Evolutionary conservation across 2,888 invertebrate species (phyloP).

Genomic region (Venustoraphidia nigricollis): DNA sequence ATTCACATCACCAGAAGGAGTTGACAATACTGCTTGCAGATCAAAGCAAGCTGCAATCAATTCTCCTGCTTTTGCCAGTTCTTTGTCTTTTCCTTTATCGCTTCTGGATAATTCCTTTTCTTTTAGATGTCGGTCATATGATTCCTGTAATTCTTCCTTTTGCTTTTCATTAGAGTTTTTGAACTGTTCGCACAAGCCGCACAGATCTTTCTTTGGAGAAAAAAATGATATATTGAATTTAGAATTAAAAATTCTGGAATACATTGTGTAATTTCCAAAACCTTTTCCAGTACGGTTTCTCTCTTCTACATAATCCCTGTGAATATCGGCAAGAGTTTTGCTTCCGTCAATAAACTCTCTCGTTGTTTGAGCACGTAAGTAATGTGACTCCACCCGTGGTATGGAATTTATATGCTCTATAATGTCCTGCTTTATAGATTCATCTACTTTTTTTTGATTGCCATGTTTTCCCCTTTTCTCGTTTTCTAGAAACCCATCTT

Average conservation of each 20-base stretch:
- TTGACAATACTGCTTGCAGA: slow-evolving; percentile 14
- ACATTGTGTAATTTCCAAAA: neutral
- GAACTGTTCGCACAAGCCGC: neutral
- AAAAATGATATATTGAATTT: neutral
- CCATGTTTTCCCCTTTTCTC: slow-evolving; percentile 10
- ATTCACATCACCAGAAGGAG: slow-evolving; percentile 13
- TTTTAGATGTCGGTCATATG: slow-evolving; percentile 11
- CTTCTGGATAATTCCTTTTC: slow-evolving; percentile 12
- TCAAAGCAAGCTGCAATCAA: slow-evolving; percentile 13
- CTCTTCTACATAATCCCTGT: neutral
- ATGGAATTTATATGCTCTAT: slow-evolving; percentile 10
- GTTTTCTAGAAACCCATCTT: slow-evolving; percentile 1
- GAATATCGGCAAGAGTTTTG: neutral
- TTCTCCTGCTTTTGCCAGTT: slow-evolving; percentile 1
- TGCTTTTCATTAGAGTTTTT: neutral
- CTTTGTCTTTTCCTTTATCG: slow-evolving; percentile 13
- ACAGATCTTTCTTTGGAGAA: neutral
- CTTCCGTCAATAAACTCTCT: slow-evolving; percentile 10
- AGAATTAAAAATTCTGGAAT: neutral
- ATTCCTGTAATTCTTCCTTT: neutral
- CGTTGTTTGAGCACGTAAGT: slow-evolving; percentile 7
- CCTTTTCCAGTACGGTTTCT: slow-evolving; percentile 1
- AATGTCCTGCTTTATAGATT: neutral
- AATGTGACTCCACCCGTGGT: slow-evolving; percentile 10
- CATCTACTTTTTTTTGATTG: slow-evolving; percentile 7